Conservation (phyloP, 2,797 vertebrate species). For the Danio jaintianensis region DNA sequence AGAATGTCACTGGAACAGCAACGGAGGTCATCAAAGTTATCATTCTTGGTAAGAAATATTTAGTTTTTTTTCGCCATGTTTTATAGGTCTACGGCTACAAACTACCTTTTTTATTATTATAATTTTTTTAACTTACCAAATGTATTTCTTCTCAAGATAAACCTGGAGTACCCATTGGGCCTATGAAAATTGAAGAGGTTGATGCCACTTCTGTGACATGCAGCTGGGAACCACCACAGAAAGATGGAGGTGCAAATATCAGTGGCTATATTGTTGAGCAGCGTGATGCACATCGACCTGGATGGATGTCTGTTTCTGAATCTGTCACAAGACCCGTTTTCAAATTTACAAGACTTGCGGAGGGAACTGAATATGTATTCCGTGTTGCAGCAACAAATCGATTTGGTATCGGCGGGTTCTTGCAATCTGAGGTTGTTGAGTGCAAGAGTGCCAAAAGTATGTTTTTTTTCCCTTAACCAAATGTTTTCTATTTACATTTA, state of each 20-base stretch:
- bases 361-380: conserved; percentile 97
- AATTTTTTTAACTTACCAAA: conserved; percentile 6
- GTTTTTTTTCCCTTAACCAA: conserved; percentile 64
- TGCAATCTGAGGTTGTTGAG: conserved; percentile 96
- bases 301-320: conserved; percentile 94
- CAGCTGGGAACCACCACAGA: conserved; percentile 92
- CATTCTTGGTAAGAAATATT: conserved; percentile 89
- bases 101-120: too few relatives aligned
- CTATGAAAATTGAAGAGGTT: conserved; percentile 89
- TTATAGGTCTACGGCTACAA: conserved; percentile 20
- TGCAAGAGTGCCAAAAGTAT: conserved; percentile 96
- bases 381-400: conserved; percentile 97
- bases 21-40: conserved; percentile 92
- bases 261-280: conserved; percentile 97
- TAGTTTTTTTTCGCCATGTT: background rate
- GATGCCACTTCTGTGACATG: conserved; percentile 89
- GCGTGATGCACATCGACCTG: conserved; percentile 93
- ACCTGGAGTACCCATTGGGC: conserved; percentile 90
- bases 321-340: conserved; percentile 94
- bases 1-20: conserved; percentile 88
- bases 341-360: conserved; percentile 91
- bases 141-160: conserved; percentile 83
- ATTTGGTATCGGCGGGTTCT: conserved; percentile 93
- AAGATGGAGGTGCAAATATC: conserved; percentile 95
- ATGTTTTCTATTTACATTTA: background rate